A percentile compares a stretch with the other conserved stretches of the same genome.
Conservation (phyloP, 2,888 invertebrate species). For the Cetonia aurata region DNA sequence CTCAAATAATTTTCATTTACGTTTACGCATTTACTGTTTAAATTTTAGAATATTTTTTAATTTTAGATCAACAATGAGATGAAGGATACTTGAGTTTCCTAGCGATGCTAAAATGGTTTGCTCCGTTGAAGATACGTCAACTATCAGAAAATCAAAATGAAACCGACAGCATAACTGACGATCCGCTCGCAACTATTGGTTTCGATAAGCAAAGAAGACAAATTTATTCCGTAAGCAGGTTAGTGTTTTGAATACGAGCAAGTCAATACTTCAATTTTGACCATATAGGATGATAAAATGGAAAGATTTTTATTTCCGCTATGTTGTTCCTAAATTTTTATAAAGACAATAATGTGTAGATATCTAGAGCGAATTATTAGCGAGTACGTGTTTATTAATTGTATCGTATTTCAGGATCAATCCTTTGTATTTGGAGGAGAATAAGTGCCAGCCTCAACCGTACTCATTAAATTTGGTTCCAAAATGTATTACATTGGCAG, state of each 20-base stretch:
- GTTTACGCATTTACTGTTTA: too few relatives aligned
- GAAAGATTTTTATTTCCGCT: too few relatives aligned
- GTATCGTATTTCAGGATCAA: conserved; percentile 61
- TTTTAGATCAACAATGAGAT: conserved; percentile 9
- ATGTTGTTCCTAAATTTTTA: too few relatives aligned
- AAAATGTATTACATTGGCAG: conserved; percentile 42
- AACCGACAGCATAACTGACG: conserved; percentile 64
- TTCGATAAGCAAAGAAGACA: conserved; percentile 66
- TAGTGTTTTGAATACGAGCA: conserved; percentile 70
- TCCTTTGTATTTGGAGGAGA: conserved; percentile 63
- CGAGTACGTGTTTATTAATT: not conserved
- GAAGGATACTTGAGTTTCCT: not conserved
- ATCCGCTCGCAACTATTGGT: conserved; percentile 69
- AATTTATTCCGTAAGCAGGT: conserved; percentile 72
- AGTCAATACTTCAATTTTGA: conserved; percentile 43
- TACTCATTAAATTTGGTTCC: conserved; percentile 28
- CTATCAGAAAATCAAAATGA: conserved; percentile 48
- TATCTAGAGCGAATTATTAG: not conserved
- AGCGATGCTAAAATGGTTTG: conserved; percentile 63
- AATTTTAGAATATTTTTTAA: not conserved
- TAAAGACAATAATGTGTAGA: too few relatives aligned
- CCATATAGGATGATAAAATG: too few relatives aligned
- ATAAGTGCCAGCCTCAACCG: conserved; percentile 39
- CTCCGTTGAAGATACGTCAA: conserved; percentile 56
- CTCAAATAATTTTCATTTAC: too few relatives aligned